Percentiles rank a stretch among this genome's conserved stretches.
Evolutionary conservation across 2,113 vertebrate genomes (phyloP).

Genomic region (Sinocyclocheilus maitianheensis): DNA sequence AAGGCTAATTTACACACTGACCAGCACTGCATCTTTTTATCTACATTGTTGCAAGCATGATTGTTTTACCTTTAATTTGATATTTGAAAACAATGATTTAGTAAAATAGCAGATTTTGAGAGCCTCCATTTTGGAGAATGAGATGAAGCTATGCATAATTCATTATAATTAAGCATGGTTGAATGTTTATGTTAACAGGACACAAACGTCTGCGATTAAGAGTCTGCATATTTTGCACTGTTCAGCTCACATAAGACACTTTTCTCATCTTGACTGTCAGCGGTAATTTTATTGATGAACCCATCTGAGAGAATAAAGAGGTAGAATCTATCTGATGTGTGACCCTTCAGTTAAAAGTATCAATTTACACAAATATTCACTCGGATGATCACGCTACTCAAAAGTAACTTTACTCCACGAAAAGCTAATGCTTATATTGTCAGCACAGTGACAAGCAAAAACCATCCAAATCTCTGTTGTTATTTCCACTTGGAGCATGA

Average conservation of each 20-base stretch:
- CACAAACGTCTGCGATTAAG: conserved; percentile 21
- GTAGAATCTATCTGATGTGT: conserved; percentile 2
- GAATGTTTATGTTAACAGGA: conserved; percentile 18
- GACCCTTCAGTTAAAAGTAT: conserved; percentile 20
- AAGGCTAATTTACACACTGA: neutral
- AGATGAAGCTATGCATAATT: neutral
- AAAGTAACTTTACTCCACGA: neutral
- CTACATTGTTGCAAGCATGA: neutral
- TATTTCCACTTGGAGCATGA: conserved; percentile 8
- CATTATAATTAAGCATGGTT: conserved; percentile 2
- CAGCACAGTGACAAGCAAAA: conserved; percentile 22
- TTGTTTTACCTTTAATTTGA: neutral
- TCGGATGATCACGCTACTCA: neutral
- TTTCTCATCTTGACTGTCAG: conserved; percentile 6
- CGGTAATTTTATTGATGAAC: conserved; percentile 20
- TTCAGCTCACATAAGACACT: neutral
- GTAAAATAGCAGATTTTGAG: neutral
- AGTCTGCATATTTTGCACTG: conserved; percentile 8
- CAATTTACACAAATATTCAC: neutral
- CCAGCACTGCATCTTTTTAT: neutral
- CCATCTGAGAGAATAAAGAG: neutral
- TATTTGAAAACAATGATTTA: neutral
- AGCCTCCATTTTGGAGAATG: neutral
- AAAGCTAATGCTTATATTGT: conserved; percentile 20
- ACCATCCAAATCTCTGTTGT: neutral